A percentile compares a stretch with the other conserved stretches of the same genome.
These are phyloP conservation scores for Dendrocincla tyrannina DNA, from an alignment of 2,797 vertebrate species.

Conservation along the genomic window DNA sequence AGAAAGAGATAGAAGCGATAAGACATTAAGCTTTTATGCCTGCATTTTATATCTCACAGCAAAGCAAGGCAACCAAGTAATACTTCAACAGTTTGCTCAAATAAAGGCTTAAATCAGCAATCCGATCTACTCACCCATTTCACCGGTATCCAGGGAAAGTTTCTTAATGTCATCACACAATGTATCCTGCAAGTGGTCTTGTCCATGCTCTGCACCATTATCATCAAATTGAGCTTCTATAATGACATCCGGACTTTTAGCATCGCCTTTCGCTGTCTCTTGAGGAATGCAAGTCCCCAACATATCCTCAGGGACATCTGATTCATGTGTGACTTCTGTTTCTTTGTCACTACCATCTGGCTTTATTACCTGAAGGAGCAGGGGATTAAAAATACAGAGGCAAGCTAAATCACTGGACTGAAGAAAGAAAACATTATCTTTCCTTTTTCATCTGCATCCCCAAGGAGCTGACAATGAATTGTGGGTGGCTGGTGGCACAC, in stretches of 20 bases:
- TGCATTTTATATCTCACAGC: not conserved
- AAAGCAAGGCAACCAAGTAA: constrained; percentile 2
- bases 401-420: constrained; percentile 19
- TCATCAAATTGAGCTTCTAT: constrained; percentile 81
- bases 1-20: not conserved
- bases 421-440: constrained; percentile 37
- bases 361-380: constrained; percentile 76
- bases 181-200: not conserved
- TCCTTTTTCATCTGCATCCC: constrained; percentile 20
- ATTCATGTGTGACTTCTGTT: constrained; percentile 76
- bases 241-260: constrained; percentile 73
- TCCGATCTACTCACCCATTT: constrained; percentile 72
- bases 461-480: constrained; percentile 39
- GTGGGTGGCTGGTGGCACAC: constrained; percentile 42
- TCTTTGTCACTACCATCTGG: constrained; percentile 80
- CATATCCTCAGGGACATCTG: constrained; percentile 61
- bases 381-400: constrained; percentile 15
- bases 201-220: constrained; percentile 72
- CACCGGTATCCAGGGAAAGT: constrained; percentile 46
- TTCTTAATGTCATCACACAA: constrained; percentile 57
- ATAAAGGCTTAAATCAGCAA: not conserved
- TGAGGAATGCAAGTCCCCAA: not conserved
- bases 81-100: not conserved
- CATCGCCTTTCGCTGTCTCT: constrained; percentile 8
- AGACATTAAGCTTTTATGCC: constrained; percentile 27